Conservation (phyloP, 2,113 vertebrate species). For the Sinocyclocheilus maitianheensis region DNA sequence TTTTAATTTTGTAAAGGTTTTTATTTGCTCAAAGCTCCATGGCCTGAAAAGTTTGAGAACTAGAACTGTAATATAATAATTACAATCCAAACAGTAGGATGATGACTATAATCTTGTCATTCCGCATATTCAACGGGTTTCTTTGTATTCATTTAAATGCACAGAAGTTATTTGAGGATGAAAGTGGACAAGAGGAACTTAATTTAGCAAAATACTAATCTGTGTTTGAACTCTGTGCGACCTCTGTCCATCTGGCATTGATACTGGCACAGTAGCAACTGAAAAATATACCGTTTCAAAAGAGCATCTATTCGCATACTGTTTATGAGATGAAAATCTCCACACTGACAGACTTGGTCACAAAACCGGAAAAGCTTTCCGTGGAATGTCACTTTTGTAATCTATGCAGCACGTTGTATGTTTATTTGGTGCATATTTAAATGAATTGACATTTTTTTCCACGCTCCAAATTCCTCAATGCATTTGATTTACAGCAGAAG, state of each 20-base stretch:
- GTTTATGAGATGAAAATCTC: constrained; percentile 15
- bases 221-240: not conserved
- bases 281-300: not conserved
- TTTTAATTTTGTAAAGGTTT: not conserved
- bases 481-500: constrained; percentile 57
- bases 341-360: not conserved
- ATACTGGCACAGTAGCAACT: not conserved
- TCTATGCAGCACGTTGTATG: not conserved
- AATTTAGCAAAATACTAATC: not conserved
- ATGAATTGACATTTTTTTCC: constrained; percentile 1
- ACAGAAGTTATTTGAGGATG: not conserved
- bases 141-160: not conserved
- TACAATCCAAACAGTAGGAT: constrained; percentile 4
- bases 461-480: constrained; percentile 27
- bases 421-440: constrained; percentile 16
- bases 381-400: constrained; percentile 17
- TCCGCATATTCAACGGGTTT: not conserved
- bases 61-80: constrained; percentile 6
- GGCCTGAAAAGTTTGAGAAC: not conserved
- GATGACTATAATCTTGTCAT: not conserved
- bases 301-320: not conserved
- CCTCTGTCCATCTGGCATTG: constrained; percentile 25
- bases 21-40: not conserved
- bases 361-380: not conserved
- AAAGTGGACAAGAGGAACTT: constrained; percentile 9